Base-by-base conservation (phyloP, 2,113 vertebrate species). In the Falcunculus frontatus region DNA sequence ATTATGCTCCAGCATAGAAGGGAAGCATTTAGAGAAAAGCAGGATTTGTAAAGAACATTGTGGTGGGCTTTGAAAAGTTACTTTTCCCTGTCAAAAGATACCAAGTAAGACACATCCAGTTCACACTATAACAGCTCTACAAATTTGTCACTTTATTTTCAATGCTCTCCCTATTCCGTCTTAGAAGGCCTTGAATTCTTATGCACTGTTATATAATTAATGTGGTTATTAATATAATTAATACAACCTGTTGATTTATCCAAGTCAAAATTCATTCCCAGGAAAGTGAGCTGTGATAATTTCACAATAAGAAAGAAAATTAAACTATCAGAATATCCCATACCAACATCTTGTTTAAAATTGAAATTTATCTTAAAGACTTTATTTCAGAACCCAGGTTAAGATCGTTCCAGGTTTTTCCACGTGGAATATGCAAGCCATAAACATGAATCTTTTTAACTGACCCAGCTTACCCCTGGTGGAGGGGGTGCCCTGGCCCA, bases 171-270 rank as follows among this genome's bases (percentile, higher is more conserved):
- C 64, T 77, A 33, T 83, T 90, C 80, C 92, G 46, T 5, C 35
- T 57, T 12, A 67, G 59, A 63, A 46, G 49, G 49, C 22, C 89
- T 41, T 56, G 49, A 69, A 78, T 95, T 42, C 83, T 69, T 46
- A 57, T 2, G 23, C 76, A 29, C 67, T 52, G 91, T 90, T 85
- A 26, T 19, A 92, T 63, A 93, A 95, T 90, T 90, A 83, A 88
- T 42, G 60, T 81, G 26, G 42, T 78, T 74, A n/a, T 81, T 95
- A 90, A 80, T 80, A 86, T 83, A 92, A 95, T 77, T 92, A 94
- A 84, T 74, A 55, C 25, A 70, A 8, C 25, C 13, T 42, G 44
- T 64, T 93, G 76, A 89, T 91, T 89, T 75, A 50, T 68, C 64
- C 64, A 21, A 90, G 64, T 53, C 50, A 75, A 91, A 91, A 90